A percentile compares a stretch with the other conserved stretches of the same genome.
Conservation (phyloP, 2,797 vertebrate species). For the Rhinatrema bivittatum region DNA sequence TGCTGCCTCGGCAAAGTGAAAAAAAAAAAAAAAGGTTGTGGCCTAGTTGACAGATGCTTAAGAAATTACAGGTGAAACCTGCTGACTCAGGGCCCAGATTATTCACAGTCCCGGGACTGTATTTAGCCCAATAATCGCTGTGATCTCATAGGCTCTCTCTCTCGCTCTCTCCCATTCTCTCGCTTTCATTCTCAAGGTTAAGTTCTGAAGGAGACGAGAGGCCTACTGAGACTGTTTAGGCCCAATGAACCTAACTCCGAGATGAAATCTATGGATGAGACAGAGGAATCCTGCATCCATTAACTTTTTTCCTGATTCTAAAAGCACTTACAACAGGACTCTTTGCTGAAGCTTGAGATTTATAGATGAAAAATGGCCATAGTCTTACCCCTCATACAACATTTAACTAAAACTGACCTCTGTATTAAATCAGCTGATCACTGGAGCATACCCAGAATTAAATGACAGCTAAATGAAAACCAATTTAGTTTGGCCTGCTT, state of each 20-base stretch:
- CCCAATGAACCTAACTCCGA: slow-evolving; percentile 6
- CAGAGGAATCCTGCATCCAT: slow-evolving; percentile 30
- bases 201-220: slow-evolving; percentile 23
- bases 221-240: slow-evolving; percentile 17
- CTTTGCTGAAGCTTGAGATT: slow-evolving; percentile 28
- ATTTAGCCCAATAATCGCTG: slow-evolving; percentile 34
- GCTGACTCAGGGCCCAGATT: slow-evolving; percentile 40
- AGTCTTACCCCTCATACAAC: slow-evolving; percentile 10
- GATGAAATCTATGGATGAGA: slow-evolving; percentile 8
- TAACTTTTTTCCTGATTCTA: slow-evolving; percentile 27
- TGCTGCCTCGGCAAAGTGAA: slow-evolving; percentile 9
- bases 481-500: slow-evolving; percentile 35
- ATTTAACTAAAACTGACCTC: slow-evolving; percentile 45
- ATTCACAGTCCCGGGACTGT: slow-evolving; percentile 41
- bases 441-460: slow-evolving; percentile 35
- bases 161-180: background rate
- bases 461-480: slow-evolving; percentile 37
- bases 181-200: slow-evolving; percentile 12
- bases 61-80: slow-evolving; percentile 45
- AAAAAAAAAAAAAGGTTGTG: slow-evolving; percentile 26
- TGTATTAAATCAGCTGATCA: slow-evolving; percentile 39
- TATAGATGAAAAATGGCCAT: slow-evolving; percentile 34
- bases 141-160: slow-evolving; percentile 3
- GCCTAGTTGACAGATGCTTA: slow-evolving; percentile 37
- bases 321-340: slow-evolving; percentile 29